These are phyloP conservation scores for Danionella dracula DNA, from an alignment of 2,797 vertebrate genomes.

Conservation along the genomic window DNA sequence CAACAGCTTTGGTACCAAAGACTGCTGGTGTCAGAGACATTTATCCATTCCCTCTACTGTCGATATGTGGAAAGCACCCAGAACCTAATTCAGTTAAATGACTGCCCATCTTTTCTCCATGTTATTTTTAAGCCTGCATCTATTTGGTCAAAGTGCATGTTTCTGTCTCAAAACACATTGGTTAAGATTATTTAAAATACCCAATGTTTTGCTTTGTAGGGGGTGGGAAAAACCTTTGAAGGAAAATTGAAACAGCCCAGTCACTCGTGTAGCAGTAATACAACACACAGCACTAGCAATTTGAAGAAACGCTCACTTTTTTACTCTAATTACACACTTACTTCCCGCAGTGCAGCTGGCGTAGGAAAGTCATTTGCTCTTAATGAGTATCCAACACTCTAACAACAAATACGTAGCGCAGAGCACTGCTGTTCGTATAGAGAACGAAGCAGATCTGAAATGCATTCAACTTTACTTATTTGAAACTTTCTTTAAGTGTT, in stretches of 20 bases:
- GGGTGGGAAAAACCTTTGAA: conserved; percentile 31
- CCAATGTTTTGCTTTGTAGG: conserved; percentile 11
- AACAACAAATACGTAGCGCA: conserved; percentile 40
- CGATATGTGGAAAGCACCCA: conserved; percentile 21
- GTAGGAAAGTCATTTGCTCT: conserved; percentile 49
- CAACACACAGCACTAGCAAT: conserved; percentile 40
- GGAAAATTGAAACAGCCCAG: conserved; percentile 38
- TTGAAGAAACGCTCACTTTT: conserved; percentile 47
- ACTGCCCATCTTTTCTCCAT: conserved; percentile 8
- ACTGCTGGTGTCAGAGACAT: conserved; percentile 14
- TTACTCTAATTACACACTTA: conserved; percentile 51
- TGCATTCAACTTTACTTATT: conserved; percentile 35
- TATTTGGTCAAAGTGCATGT: conserved; percentile 25
- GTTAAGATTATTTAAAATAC: not conserved
- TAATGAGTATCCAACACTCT: conserved; percentile 51
- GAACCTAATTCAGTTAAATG: conserved; percentile 25
- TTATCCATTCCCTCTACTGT: conserved; percentile 20
- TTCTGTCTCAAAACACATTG: not conserved
- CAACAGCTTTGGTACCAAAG: conserved; percentile 37
- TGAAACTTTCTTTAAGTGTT: conserved; percentile 47
- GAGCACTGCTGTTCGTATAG: conserved; percentile 19
- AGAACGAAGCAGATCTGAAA: conserved; percentile 37
- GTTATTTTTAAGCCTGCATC: conserved; percentile 1
- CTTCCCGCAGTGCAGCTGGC: conserved; percentile 48
- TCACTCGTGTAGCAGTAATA: conserved; percentile 36